These are phyloP conservation scores for Amaurobius ferox DNA, from an alignment of 2,888 invertebrate genomes.

Conservation along the genomic window DNA sequence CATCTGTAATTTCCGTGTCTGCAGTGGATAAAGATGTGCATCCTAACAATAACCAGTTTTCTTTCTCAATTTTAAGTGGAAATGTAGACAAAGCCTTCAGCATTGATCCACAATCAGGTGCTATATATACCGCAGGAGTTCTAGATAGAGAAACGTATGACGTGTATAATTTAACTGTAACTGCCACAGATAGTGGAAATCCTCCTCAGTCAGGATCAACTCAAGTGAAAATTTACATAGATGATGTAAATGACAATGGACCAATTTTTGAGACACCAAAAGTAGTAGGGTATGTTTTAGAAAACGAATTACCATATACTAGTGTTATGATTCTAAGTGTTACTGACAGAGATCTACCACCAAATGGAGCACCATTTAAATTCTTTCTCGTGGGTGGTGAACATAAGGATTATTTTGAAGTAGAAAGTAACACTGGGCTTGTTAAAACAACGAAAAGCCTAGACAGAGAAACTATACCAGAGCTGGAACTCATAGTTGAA, in stretches of 20 bases:
- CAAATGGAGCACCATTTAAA: conserved; percentile 91
- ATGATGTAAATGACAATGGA: conserved; percentile 95
- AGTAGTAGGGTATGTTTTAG: conserved; percentile 87
- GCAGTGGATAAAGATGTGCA: conserved; percentile 94
- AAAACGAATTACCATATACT: conserved; percentile 90
- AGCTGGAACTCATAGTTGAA: conserved; percentile 86
- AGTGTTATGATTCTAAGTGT: conserved; percentile 90
- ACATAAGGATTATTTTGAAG: conserved; percentile 85
- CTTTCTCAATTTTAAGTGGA: conserved; percentile 91
- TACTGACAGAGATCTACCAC: conserved; percentile 91
- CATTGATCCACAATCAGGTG: conserved; percentile 90
- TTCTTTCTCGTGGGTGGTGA: conserved; percentile 88
- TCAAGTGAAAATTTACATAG: conserved; percentile 86
- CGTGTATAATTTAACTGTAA: conserved; percentile 86
- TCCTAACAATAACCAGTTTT: conserved; percentile 93
- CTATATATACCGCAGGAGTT: conserved; percentile 84
- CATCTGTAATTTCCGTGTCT: conserved; percentile 86
- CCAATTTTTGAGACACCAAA: conserved; percentile 87
- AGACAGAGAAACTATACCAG: conserved; percentile 88
- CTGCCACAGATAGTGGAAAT: conserved; percentile 91
- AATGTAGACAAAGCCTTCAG: conserved; percentile 90
- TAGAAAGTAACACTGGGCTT: conserved; percentile 88
- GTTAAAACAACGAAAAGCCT: conserved; percentile 87
- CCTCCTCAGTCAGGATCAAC: conserved; percentile 96
- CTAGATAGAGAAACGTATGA: conserved; percentile 89